Evolutionary conservation across 2,113 vertebrate species (phyloP), one percentile per base, ranked within the genome.

Genomic region (Callorhinus ursinus): DNA sequence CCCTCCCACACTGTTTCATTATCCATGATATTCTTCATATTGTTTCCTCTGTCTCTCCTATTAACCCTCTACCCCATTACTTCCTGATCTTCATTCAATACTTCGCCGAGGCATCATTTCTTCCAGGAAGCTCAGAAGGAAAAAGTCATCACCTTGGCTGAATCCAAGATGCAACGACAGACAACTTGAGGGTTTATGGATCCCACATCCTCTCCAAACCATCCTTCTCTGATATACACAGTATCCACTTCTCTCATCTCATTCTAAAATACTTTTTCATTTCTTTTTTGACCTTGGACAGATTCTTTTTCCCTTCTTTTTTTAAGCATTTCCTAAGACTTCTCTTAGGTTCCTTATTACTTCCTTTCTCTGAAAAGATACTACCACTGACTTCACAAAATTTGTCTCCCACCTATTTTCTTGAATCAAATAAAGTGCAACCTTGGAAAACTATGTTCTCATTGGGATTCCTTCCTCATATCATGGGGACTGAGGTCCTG

Each of bases 261-360:
- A 59, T 8, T 18, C n/a, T 89, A 79, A 80, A 84, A 72, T 72
- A 21, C 6, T n/a, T 22, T 22, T 84, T 79, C 18, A 69, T 88
- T 96, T 91, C 33, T 67, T 57, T 33, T 93, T 86, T 92, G 14
- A 95, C 81, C 12, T 91, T 77, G 19, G 19, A 82, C 6, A 57
- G 9, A 39, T 77, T 86, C n/a, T 88, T 61, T 65, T 71, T 77
- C 2, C 61, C 71, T 85, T 69, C 14, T 57, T 49, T 61, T 33
- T 63, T 53, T 11, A 42, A 55, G 2, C 16, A 55, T 65, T 96
- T 92, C 63, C 46, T 71, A 96, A 83, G 42, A 18, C 13, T 95
- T 81, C 9, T 49, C n/a, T 69, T 59, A 74, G 14, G 4, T 39
- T 76, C 5, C 11, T 88, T 92, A 53, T 92, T 49, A 69, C 19